Base-by-base conservation (phyloP, 2,113 vertebrate genomes). In the Stomatorhinus ivindoensis region DNA sequence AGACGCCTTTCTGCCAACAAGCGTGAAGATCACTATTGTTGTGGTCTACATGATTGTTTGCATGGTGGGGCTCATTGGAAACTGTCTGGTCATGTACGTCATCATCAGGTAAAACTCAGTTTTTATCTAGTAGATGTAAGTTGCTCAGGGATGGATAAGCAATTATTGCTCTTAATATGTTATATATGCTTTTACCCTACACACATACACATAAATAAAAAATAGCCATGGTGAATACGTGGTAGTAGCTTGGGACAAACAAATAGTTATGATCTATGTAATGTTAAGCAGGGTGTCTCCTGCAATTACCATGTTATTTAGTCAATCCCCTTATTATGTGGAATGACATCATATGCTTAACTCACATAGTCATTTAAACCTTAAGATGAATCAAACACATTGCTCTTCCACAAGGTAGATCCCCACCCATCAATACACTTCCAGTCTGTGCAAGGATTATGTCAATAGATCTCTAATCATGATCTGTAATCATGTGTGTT, bases 71-170 rank as follows among this genome's bases (percentile, higher is more conserved):
- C 96, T 99, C 53, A 96, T 99, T 95, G 98, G 98, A 89, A 99
- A 99, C 95, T 97, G 97, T 94, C 97, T 98, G 91, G 98, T 99
- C 94, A 99, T 99, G 98, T 99, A 98, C 3, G 98, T 99, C 92
- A 99, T 99, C 91, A 95, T 99, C 94, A 98, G 98, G 98, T 99
- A 96, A 93, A 94, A 76, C 46, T 83, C 47, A 17, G 35, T 48
- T 86, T 86, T 86, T 69, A 4, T 9, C 10, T 69, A 69, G n/a
- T 31, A 69, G 3, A 69, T 69, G 10, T 69, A 69, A 69, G 3
- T 31, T 69, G 27, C 61, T 69, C 27, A 69, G 3, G 27, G 61
- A 69, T 31, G 61, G 8, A 69, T 31, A 31, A 31, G 61, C 61
- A 69, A 27, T 11, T 80, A 80, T 42, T 80, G 31, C 31, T 8